These are phyloP conservation scores for Danaus melanippus DNA, from an alignment of 1,140 invertebrate genomes.

Conservation along the genomic window DNA sequence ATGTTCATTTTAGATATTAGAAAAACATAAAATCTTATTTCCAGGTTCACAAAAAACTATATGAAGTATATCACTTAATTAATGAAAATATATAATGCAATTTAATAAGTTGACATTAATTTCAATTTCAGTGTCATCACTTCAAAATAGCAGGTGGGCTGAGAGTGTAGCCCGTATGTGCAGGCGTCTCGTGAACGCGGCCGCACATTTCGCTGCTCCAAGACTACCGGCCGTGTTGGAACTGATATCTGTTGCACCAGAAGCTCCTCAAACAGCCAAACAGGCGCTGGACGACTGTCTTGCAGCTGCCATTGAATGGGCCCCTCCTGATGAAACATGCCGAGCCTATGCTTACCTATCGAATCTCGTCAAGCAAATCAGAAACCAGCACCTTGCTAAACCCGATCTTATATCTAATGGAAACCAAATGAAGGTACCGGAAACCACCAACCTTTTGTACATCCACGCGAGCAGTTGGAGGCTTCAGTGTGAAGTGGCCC, in stretches of 20 bases:
- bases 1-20: no score
- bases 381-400: constrained; percentile 28
- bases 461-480: constrained; percentile 40
- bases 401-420: constrained; percentile 38
- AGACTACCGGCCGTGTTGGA: constrained; percentile 34
- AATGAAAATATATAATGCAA: no score
- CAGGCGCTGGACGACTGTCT: constrained; percentile 49
- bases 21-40: no score
- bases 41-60: no score
- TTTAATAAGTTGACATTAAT: not conserved
- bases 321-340: constrained; percentile 46
- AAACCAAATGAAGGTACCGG: constrained; percentile 18
- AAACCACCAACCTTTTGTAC: constrained; percentile 27
- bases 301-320: constrained; percentile 47
- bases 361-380: constrained; percentile 30
- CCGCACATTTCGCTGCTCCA: constrained; percentile 45
- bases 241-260: constrained; percentile 17
- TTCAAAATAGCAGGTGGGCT: constrained; percentile 48
- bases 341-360: constrained; percentile 42
- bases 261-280: constrained; percentile 30
- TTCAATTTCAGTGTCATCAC: constrained; percentile 32
- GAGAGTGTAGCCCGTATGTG: constrained; percentile 43
- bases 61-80: no score
- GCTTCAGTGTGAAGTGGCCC: constrained; percentile 37
- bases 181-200: constrained; percentile 44